Evolutionary conservation across 2,797 vertebrate species (phyloP), one percentile per base, ranked within the genome.

Genomic region (Botia kubotai): DNA sequence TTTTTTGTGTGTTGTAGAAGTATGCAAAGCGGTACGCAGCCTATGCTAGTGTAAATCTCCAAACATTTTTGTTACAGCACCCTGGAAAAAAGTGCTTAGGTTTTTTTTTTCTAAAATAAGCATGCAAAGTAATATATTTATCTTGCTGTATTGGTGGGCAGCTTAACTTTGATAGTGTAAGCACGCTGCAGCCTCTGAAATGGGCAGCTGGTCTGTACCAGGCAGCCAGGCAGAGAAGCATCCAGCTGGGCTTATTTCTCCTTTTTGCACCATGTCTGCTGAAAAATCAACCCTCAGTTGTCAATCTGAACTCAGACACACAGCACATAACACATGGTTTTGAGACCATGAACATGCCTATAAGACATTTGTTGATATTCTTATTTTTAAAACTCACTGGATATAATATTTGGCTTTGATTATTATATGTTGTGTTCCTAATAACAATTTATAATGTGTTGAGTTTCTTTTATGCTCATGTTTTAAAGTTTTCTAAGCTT

Each of bases 401-500:
- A 75, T 16, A 65, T 23, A 75, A 46, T 68, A 36, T 57, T 26
- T 57, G 65, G 16, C 14, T 39, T 11, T 0, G 21, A 13, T 57
- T 46, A 57, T 68, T 57, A n/a, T n/a, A 57, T 77, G 1, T 46
- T 46, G 10, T 46, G 46, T 77, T 19, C 65, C 14, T 68, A 68
- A 57, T 58, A 57, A 36, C 33, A 36, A 36, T 36, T 36, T 36
- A 36, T 52, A 21, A 52, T 67, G 48, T 67, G 19, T 10, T 14
- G 13, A 12, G 7, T 21, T 67, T 12, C 53, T 67, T 65, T 66
- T 19, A 17, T 53, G 16, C 6, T 66, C 26, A 36, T 11, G 0
- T 75, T 65, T 65, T 65, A 65, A 36, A 52, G 26, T 11, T 53
- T 65, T 5, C 2, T 39, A 36, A 68, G 63, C 33, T 33, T 57